Percentiles rank a stretch among this genome's conserved stretches.
Evolutionary conservation across 1,140 invertebrate species (phyloP).

Genomic region (Drosophila ficusphila): DNA sequence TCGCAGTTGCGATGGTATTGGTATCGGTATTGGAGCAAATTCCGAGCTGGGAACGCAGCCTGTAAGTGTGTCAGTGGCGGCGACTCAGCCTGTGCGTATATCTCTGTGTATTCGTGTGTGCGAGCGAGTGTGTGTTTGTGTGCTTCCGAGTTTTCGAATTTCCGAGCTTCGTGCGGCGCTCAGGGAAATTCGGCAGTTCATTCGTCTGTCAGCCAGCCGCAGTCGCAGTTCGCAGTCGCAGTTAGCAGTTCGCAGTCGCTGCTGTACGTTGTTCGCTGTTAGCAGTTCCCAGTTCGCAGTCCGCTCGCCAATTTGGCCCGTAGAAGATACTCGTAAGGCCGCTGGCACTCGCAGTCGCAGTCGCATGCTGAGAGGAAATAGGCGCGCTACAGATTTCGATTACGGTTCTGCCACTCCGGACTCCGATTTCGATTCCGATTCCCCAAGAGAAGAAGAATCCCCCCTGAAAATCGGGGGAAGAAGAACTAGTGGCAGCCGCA

Average conservation of each 20-base stretch:
- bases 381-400: conserved; percentile 49
- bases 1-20: not conserved
- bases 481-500: not conserved
- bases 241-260: conserved; percentile 17
- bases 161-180: conserved; percentile 70
- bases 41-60: conserved; percentile 26
- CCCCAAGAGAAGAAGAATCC: conserved; percentile 7
- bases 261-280: conserved; percentile 12
- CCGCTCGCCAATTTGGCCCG: conserved; percentile 18
- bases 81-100: conserved; percentile 3
- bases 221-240: conserved; percentile 36
- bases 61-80: conserved; percentile 38
- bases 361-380: conserved; percentile 69
- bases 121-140: conserved; percentile 9
- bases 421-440: conserved; percentile 3
- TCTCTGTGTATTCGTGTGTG: not conserved
- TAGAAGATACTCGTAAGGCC: conserved; percentile 2
- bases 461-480: not conserved
- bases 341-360: conserved; percentile 65
- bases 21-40: conserved; percentile 4
- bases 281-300: conserved; percentile 34
- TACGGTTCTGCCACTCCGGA: not conserved
- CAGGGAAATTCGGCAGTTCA: conserved; percentile 75
- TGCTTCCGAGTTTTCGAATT: conserved; percentile 48
- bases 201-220: conserved; percentile 76